Conservation (phyloP, 1,140 invertebrate genomes). For the Bathynomus jamesi region DNA sequence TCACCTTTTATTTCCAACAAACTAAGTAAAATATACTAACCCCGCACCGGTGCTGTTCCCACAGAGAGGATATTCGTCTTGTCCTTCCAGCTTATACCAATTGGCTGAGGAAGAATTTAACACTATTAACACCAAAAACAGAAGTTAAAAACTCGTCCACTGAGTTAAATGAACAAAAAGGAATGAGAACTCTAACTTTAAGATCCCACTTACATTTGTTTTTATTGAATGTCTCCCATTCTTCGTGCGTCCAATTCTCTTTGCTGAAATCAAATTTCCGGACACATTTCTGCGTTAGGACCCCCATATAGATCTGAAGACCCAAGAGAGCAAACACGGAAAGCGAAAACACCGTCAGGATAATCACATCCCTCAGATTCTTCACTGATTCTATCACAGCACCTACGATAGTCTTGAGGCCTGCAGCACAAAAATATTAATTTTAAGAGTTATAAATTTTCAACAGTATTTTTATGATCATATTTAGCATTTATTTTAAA, state of each 20-base stretch:
- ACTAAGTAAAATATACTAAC: slow-evolving; percentile 40
- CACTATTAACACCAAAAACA: too few species aligned
- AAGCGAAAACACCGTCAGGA: slow-evolving; percentile 96
- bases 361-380: slow-evolving; percentile 98
- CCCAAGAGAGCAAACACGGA: slow-evolving; percentile 97
- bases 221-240: slow-evolving; percentile 66
- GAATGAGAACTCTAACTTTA: too few species aligned
- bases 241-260: slow-evolving; percentile 68
- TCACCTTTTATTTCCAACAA: too few species aligned
- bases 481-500: too few species aligned
- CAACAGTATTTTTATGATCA: too few species aligned
- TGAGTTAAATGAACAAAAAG: too few species aligned
- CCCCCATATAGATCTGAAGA: slow-evolving; percentile 97
- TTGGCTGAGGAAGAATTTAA: slow-evolving; percentile 55
- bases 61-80: slow-evolving; percentile 55
- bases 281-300: slow-evolving; percentile 93
- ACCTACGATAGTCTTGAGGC: slow-evolving; percentile 98
- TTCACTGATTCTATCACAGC: slow-evolving; percentile 99
- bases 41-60: slow-evolving; percentile 44
- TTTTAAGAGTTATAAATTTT: too few species aligned
- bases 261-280: slow-evolving; percentile 54
- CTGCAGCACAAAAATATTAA: too few species aligned
- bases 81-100: slow-evolving; percentile 58
- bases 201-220: slow-evolving; percentile 63
- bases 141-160: too few species aligned